phyloP scores from a whole-genome alignment of 2,113 vertebrate species.

The Syngnathus floridae region DNA sequence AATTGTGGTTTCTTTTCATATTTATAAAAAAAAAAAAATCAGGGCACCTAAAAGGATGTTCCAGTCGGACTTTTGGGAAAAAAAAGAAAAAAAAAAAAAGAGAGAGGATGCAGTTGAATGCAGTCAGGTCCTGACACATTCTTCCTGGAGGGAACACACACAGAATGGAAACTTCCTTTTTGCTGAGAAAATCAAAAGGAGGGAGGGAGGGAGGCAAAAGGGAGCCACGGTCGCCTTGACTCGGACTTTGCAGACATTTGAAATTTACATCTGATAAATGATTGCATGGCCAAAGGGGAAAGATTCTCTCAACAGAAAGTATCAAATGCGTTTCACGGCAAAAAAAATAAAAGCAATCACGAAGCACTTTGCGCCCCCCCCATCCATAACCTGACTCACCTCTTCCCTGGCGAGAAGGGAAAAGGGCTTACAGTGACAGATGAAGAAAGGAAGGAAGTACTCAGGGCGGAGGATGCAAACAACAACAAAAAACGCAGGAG shows the following conservation, averaged over 20 bases:
- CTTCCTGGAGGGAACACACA: conserved; percentile 41
- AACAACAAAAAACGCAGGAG: neutral
- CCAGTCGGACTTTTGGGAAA: conserved; percentile 13
- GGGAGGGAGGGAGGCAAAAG: too few species aligned
- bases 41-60: conserved; percentile 25
- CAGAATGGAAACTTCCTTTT: conserved; percentile 48
- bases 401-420: conserved; percentile 18
- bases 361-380: conserved; percentile 8
- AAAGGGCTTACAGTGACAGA: neutral
- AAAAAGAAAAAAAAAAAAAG: too few species aligned
- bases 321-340: conserved; percentile 23
- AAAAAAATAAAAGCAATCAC: too few species aligned
- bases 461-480: neutral
- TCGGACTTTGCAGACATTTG: neutral
- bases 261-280: neutral
- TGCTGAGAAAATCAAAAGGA: conserved; percentile 17
- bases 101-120: conserved; percentile 27
- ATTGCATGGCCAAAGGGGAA: neutral
- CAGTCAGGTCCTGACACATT: conserved; percentile 46
- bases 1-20: conserved; percentile 2
- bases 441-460: conserved; percentile 11
- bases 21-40: conserved; percentile 10
- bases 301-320: conserved; percentile 6
- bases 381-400: conserved; percentile 35
- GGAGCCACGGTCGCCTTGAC: neutral